Base-by-base conservation (phyloP, 1,140 invertebrate genomes). In the Bombyx mandarina region DNA sequence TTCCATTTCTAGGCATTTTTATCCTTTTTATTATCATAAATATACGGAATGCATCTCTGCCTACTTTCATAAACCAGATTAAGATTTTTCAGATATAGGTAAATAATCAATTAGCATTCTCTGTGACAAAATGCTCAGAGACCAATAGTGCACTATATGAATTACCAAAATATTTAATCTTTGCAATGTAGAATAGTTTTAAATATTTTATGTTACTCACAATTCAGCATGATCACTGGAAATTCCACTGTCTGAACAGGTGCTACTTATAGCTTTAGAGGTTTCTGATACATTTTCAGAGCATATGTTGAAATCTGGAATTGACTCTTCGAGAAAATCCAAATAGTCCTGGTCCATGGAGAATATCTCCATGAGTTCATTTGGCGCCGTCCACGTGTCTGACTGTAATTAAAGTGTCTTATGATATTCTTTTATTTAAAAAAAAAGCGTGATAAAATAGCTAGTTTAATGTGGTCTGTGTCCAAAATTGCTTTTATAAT, bases 181-280 rank as follows among this genome's bases (percentile, higher is more conserved):
- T 35, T 2, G 2, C 26, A 35, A 35, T 35, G 26, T 35, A 35
- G 2, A 2, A 8, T 9, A 51, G 5, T 7, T 35, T 6, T 26
- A 53, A 53, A 43, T 6, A 9, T 55, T 8, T 3, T 54, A 48
- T 12, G 18, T 8, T 43, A 87, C 85, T 88, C 64, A 89, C 88
- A 88, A 77, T 68, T 89, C 88, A 35, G 84, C 78, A 53, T 77
- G 86, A 63, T 89, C 88, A 63, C 84, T 88, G 2, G 88, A 89
- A 3, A 89, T 61, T 50, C 88, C 88, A 63, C 88, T 89, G 59
- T 89, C 88, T 0, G 87, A 88, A 53, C 79, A 77, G 4, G 86
- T 82, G 53, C 84, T 86, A 65, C 83, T 85, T 12, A 74, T 73
- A 46, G 71, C 81, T 56, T 78, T 73, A 6, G 75, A 63, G 8